phyloP scores from a whole-genome alignment of 2,797 vertebrate genomes.

The Sylvilagus floridanus region DNA sequence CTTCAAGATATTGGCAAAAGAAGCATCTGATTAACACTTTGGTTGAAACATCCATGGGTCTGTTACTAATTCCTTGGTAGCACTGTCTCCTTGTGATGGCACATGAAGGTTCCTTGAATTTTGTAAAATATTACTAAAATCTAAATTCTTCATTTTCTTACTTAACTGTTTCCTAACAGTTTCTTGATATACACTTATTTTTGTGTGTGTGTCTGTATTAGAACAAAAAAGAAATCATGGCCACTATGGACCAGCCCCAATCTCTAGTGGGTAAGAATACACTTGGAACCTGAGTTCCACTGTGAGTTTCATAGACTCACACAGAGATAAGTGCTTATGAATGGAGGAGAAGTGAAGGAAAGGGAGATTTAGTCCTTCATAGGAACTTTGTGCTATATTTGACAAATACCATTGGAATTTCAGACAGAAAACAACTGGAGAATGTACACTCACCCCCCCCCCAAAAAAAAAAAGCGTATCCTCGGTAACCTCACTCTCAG shows the following conservation, averaged over 20 bases:
- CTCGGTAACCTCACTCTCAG: neutral
- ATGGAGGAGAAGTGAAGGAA: neutral
- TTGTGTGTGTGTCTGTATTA: neutral
- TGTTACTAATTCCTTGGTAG: neutral
- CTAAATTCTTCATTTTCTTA: neutral
- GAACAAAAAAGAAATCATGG: neutral
- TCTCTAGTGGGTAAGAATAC: neutral
- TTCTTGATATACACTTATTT: neutral
- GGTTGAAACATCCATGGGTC: neutral
- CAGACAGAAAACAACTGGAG: neutral
- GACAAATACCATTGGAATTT: neutral
- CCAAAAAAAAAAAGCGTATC: neutral
- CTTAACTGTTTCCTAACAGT: neutral
- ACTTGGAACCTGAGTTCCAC: neutral
- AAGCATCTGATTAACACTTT: neutral
- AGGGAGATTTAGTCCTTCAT: neutral
- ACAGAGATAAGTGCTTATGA: neutral
- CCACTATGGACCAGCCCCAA: neutral
- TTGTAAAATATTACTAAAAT: neutral
- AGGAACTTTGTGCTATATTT: neutral
- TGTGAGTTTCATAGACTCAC: neutral
- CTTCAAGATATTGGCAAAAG: constrained; percentile 34
- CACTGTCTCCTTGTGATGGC: neutral
- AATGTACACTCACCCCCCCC: neutral
- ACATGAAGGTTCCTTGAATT: neutral